phyloP scores from a whole-genome alignment of 2,797 vertebrate species.

The Setipinna tenuifilis region DNA sequence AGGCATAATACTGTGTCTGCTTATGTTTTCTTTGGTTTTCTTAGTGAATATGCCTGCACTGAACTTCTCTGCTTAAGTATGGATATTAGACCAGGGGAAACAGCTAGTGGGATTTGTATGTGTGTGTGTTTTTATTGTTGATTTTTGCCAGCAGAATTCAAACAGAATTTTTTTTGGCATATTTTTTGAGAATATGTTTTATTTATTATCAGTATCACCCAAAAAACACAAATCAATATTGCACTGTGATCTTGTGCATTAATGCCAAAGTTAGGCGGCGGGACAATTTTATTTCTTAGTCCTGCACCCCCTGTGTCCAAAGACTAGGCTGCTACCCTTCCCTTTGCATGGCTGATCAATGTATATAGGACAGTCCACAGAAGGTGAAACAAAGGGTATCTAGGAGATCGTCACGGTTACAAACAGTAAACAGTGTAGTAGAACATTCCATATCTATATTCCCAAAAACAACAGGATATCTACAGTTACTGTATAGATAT shows the following conservation, averaged over 20 bases:
- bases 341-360: neutral
- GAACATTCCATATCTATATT: too few relatives aligned
- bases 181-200: neutral
- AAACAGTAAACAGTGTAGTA: too few relatives aligned
- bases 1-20: neutral
- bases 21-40: neutral
- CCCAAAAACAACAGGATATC: too few relatives aligned
- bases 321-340: neutral
- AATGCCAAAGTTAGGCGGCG: neutral
- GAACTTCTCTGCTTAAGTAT: neutral
- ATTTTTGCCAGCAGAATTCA: neutral
- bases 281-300: neutral
- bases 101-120: neutral
- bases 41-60: neutral
- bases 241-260: conserved; percentile 10
- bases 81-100: neutral
- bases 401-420: neutral
- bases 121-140: neutral
- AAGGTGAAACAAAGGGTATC: neutral
- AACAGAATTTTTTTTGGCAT: neutral
- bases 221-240: neutral
- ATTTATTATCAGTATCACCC: neutral
- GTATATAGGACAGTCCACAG: neutral
- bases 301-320: neutral
- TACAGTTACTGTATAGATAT: too few relatives aligned